Evolutionary conservation across 2,888 invertebrate genomes (phyloP).

Genomic region (Calliphora vomitoria): DNA sequence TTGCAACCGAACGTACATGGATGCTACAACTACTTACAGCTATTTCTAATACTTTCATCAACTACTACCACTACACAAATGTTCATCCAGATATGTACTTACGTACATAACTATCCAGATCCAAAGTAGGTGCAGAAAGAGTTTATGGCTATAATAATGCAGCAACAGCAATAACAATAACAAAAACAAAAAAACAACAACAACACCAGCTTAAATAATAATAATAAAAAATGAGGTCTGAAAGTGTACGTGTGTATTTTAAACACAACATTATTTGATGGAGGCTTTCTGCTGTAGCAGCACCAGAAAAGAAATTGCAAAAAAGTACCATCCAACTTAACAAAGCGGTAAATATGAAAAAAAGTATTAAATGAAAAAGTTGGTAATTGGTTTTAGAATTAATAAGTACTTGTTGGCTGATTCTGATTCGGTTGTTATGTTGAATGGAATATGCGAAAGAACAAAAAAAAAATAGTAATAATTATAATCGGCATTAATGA

Average conservation of each 20-base stretch:
- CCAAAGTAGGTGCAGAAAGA: constrained; percentile 52
- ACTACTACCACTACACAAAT: constrained; percentile 19
- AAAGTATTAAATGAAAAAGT: constrained; percentile 67
- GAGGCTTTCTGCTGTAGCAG: constrained; percentile 35
- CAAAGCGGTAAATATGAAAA: constrained; percentile 59
- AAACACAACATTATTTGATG: constrained; percentile 52
- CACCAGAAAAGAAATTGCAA: constrained; percentile 20
- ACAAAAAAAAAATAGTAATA: constrained; percentile 18
- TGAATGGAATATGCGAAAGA: not conserved
- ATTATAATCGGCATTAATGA: not conserved
- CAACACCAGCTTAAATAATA: constrained; percentile 14
- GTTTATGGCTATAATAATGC: constrained; percentile 44
- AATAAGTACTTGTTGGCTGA: constrained; percentile 68
- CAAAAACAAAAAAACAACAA: constrained; percentile 21
- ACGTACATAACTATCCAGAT: not conserved
- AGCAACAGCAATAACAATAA: constrained; percentile 28
- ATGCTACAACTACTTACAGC: constrained; percentile 23
- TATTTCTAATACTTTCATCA: constrained; percentile 18
- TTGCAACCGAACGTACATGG: constrained; percentile 24
- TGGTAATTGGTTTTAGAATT: constrained; percentile 66
- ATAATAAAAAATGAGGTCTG: constrained; percentile 21
- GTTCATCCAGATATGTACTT: constrained; percentile 5
- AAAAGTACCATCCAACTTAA: constrained; percentile 42
- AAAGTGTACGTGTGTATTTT: constrained; percentile 17
- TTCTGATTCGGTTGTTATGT: constrained; percentile 47